A percentile compares a stretch with the other conserved stretches of the same genome.
phyloP scores from a whole-genome alignment of 2,888 invertebrate species.

The Poecilobothrus nobilitatus region DNA sequence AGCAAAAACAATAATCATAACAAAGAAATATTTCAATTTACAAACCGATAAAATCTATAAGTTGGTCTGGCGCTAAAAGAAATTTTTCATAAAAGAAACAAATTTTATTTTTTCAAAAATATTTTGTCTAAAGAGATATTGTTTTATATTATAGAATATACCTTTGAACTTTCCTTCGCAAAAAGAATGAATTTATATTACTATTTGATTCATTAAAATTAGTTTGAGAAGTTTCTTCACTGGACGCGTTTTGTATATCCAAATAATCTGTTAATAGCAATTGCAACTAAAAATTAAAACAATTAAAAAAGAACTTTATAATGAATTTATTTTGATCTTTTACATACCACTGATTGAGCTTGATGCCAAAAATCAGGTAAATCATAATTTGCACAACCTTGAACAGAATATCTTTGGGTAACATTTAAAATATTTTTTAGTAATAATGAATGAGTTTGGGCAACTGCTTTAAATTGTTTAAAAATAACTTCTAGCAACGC shows the following conservation, averaged over 20 bases:
- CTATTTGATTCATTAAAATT: slow-evolving; percentile 41
- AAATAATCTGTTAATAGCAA: slow-evolving; percentile 76
- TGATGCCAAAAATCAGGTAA: slow-evolving; percentile 81
- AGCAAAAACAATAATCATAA: background rate
- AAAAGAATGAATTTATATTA: slow-evolving; percentile 47
- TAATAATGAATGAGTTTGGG: slow-evolving; percentile 64
- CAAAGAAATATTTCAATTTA: background rate
- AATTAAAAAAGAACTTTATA: background rate
- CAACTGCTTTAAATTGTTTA: slow-evolving; percentile 73
- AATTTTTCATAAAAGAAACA: background rate
- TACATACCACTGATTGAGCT: slow-evolving; percentile 75
- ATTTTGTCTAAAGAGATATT: slow-evolving; percentile 11
- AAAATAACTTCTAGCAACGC: slow-evolving; percentile 67
- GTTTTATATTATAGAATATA: slow-evolving; percentile 22
- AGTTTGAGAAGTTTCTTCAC: slow-evolving; percentile 50
- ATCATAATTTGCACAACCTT: slow-evolving; percentile 48
- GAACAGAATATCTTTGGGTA: slow-evolving; percentile 49
- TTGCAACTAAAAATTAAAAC: slow-evolving; percentile 57
- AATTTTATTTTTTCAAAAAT: slow-evolving; percentile 4
- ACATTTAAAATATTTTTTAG: slow-evolving; percentile 57
- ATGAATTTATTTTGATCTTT: background rate
- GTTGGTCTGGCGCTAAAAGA: background rate
- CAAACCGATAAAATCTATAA: background rate
- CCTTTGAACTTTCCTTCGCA: slow-evolving; percentile 41
- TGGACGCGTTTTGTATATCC: slow-evolving; percentile 68